Evolutionary conservation across 2,797 vertebrate genomes (phyloP).

Genomic region (Trematomus bernacchii): DNA sequence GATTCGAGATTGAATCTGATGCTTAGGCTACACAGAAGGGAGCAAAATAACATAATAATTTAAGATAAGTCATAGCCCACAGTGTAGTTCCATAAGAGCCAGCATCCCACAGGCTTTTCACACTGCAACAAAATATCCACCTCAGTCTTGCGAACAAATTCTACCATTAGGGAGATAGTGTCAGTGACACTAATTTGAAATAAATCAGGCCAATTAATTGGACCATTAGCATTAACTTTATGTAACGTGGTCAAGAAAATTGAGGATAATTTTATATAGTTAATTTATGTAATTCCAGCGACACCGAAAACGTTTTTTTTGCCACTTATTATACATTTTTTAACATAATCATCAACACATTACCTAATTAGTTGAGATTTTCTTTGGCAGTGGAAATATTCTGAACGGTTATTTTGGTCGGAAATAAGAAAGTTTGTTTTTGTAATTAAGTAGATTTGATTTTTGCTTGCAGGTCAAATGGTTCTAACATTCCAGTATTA

Average conservation of each 20-base stretch:
- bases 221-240: conserved; percentile 37
- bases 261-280: conserved; percentile 35
- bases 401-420: neutral
- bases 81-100: conserved; percentile 62
- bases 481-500: neutral
- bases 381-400: conserved; percentile 13
- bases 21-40: conserved; percentile 75
- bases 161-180: conserved; percentile 26
- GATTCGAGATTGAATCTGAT: conserved; percentile 84
- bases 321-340: conserved; percentile 8
- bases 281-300: conserved; percentile 8
- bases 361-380: neutral
- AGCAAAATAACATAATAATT: conserved; percentile 80
- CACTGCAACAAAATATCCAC: conserved; percentile 53
- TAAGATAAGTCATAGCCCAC: conserved; percentile 75
- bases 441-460: neutral
- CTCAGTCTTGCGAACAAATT: conserved; percentile 42
- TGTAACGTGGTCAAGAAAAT: conserved; percentile 27
- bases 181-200: conserved; percentile 51
- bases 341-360: neutral
- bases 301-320: neutral
- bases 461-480: conserved; percentile 15
- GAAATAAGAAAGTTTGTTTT: conserved; percentile 2
- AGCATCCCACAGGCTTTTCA: conserved; percentile 63
- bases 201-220: conserved; percentile 42